Evolutionary conservation across 2,888 invertebrate genomes (phyloP).

Genomic region (Hypolimnas misippus): DNA sequence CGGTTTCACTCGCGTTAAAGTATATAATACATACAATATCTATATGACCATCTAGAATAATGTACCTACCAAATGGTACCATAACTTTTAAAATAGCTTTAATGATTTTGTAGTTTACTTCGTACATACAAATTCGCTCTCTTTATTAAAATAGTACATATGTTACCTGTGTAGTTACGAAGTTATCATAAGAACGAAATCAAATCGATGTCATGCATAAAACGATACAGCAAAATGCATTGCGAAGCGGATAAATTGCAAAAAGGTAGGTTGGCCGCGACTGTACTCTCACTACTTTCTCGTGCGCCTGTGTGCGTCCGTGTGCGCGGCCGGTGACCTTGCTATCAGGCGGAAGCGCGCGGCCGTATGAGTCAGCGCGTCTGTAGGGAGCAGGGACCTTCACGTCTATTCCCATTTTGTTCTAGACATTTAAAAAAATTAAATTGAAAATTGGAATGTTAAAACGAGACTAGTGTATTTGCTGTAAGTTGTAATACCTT

Average conservation of each 20-base stretch:
- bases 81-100: no score
- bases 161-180: not conserved
- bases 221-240: conserved; percentile 11
- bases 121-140: no score
- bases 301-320: conserved; percentile 48
- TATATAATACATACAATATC: no score
- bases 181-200: not conserved
- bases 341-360: conserved; percentile 83
- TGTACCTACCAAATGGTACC: no score
- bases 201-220: conserved; percentile 11
- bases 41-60: no score
- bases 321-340: conserved; percentile 81
- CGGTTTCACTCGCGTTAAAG: no score
- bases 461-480: no score
- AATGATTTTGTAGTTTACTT: no score
- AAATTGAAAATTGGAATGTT: not conserved
- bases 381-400: conserved; percentile 77
- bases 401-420: conserved; percentile 49
- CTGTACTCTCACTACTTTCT: conserved; percentile 82
- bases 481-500: no score
- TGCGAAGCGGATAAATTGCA: conserved; percentile 27
- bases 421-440: conserved; percentile 24
- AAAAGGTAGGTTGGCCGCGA: conserved; percentile 49
- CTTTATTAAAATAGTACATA: no score
- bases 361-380: conserved; percentile 79